Evolutionary conservation across 2,888 invertebrate species (phyloP).

Genomic region (Podotricha telesiphe): DNA sequence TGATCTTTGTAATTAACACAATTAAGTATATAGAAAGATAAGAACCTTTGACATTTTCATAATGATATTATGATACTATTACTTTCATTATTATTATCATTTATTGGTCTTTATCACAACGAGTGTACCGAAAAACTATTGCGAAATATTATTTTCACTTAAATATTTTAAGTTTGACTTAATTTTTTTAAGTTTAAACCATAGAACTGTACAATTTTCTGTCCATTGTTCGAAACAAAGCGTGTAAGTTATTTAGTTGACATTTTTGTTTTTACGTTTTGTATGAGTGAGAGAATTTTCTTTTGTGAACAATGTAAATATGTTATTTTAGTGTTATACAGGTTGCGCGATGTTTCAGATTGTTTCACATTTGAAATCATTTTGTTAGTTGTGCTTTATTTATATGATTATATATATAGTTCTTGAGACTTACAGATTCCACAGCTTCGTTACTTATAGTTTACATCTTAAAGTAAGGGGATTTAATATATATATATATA

Average conservation of each 20-base stretch:
- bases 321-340: constrained; percentile 27
- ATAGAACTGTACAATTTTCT: constrained; percentile 12
- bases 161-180: background rate
- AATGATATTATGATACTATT: too few species aligned
- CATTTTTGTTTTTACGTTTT: constrained; percentile 74
- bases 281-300: constrained; percentile 63
- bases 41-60: too few species aligned
- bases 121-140: too few species aligned
- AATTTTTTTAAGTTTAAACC: background rate
- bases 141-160: too few species aligned
- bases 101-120: too few species aligned
- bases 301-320: constrained; percentile 63
- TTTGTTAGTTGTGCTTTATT: background rate
- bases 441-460: background rate
- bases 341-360: background rate
- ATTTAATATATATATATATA: too few species aligned
- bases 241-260: constrained; percentile 62
- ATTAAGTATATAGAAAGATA: too few species aligned
- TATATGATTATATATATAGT: background rate
- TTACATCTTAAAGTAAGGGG: too few species aligned
- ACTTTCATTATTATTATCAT: too few species aligned
- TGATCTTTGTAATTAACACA: too few species aligned
- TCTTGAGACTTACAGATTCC: background rate
- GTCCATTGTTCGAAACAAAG: constrained; percentile 52
- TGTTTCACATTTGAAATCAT: background rate